Evolutionary conservation across 2,888 invertebrate genomes (phyloP), one percentile per base, ranked within the genome.

Genomic region (Atethmia centrago): DNA sequence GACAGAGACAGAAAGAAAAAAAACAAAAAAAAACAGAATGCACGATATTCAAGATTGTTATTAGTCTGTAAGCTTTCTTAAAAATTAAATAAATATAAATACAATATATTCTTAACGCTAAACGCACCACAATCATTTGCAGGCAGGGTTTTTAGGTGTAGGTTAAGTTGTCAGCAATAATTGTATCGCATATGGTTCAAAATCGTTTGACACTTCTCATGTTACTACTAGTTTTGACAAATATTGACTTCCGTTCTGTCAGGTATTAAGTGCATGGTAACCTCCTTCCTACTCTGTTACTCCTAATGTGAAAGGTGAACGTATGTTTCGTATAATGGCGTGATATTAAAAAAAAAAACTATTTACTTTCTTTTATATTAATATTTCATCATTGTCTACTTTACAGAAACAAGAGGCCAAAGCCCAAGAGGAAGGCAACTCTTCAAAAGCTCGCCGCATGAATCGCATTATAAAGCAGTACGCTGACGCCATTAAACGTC

Each of bases 401-500:
- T 70, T 64, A 7, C 93, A 97, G 93, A 95, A 97, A 90, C 97
- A 98, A 92, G 98, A 98, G 93, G 96, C 97, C 36, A 97, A 97
- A 74, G 98, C 99, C 4, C 97, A 98, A 91, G 97, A 97, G 71
- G 98, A 98, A 87, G 98, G 97, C 3, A 99, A 99, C 91, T 94
- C 97, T 0, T 98, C 99, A 47, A 99, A 99, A 94, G 98, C 98
- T 0, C 97, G 99, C 71, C 97, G 99, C 69, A 98, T 99, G 97
- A 98, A 98, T 0, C 97, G 99, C 65, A 99, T 99, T 85, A 98
- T 98, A 51, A 99, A 99, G 94, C 99, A 99, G 93, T 99, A 98
- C 90, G 97, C 98, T 89, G 98, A 98, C 85, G 99, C 99, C 0
- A 97, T 99, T 45, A 98, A 97, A 90, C 90, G 96, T n/a, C 97